Evolutionary conservation across 1,140 invertebrate species (phyloP).

Genomic region (Penaeus vannamei): DNA sequence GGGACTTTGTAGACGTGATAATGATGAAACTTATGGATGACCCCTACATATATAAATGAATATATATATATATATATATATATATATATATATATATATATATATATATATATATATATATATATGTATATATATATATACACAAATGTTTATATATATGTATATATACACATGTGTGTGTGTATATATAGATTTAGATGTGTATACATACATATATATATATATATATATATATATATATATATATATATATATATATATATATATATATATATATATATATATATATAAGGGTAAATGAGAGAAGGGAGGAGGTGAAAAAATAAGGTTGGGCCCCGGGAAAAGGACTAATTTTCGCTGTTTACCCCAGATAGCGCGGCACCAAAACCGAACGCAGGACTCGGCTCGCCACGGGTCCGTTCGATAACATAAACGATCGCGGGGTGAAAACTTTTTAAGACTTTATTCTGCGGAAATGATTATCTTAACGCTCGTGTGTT

Average conservation of each 20-base stretch:
- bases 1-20: no score
- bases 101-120: constrained; percentile 27
- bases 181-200: background rate
- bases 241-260: background rate
- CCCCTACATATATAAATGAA: background rate
- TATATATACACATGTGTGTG: background rate
- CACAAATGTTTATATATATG: background rate
- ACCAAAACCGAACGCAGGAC: no score
- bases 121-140: constrained; percentile 13
- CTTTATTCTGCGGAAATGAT: no score
- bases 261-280: constrained; percentile 21
- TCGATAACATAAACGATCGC: no score
- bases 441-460: no score
- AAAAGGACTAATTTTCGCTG: background rate
- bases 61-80: background rate
- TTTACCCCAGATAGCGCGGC: no score
- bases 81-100: background rate
- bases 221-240: background rate
- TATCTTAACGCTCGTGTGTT: no score
- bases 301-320: background rate
- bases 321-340: background rate
- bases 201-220: background rate
- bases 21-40: no score
- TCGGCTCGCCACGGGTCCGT: no score
- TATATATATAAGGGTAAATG: background rate